Percentiles rank a stretch among this genome's conserved stretches.
Conservation (phyloP, 2,888 invertebrate genomes). For the Coleophora flavipennella region DNA sequence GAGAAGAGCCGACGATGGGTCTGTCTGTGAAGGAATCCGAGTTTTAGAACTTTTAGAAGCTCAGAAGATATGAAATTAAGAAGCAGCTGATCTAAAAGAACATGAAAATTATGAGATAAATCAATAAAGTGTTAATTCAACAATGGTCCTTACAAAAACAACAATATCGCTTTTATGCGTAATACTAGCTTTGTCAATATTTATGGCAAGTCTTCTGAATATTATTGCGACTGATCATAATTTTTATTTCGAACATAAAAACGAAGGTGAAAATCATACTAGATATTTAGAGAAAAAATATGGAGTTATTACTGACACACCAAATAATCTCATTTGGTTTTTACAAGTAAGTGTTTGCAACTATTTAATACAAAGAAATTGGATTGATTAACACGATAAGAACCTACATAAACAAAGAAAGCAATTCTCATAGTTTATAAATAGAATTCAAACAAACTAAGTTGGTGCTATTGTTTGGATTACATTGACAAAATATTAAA, state of each 20-base stretch:
- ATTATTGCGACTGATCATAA: constrained; percentile 75
- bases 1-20: too few species aligned
- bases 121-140: not conserved
- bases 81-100: not conserved
- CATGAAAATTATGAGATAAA: constrained; percentile 3
- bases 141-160: constrained; percentile 77
- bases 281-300: constrained; percentile 46
- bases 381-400: too few species aligned
- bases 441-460: too few species aligned
- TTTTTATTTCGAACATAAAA: constrained; percentile 44
- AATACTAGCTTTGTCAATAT: constrained; percentile 76
- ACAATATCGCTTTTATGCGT: constrained; percentile 74
- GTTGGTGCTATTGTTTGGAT: too few species aligned
- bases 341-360: constrained; percentile 73
- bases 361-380: too few species aligned
- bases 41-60: too few species aligned
- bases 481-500: too few species aligned
- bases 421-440: too few species aligned
- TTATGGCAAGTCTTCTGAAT: constrained; percentile 79
- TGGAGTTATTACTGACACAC: constrained; percentile 65
- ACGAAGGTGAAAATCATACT: constrained; percentile 42
- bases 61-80: too few species aligned
- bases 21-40: too few species aligned
- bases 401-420: too few species aligned
- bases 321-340: constrained; percentile 81